Evolutionary conservation across 2,113 vertebrate species (phyloP), one percentile per base, ranked within the genome.

Genomic region (Thunnus maccoyii): DNA sequence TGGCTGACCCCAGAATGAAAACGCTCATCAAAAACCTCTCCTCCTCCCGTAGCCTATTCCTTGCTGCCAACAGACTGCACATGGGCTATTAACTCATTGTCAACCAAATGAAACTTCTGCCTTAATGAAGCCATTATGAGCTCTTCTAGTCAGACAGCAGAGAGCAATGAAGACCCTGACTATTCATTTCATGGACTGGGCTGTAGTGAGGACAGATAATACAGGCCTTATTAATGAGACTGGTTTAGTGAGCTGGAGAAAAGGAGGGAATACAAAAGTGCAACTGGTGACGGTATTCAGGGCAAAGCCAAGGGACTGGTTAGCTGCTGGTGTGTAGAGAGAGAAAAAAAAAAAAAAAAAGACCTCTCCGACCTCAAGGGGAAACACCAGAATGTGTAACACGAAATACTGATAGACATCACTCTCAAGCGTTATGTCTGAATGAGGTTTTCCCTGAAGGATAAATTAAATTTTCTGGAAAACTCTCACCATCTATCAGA

Each of bases 101-200:
- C 89, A 95, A 93, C 90, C 95, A 95, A 95, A 96, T 94, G 72
- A 90, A 95, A 94, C 92, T 93, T 93, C 94, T 93, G 94, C 94
- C 94, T 95, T 95, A 95, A 96, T 96, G 94, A 95, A 95, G 94
- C 94, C 94, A 94, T 95, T 95, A 96, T 95, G 93, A 96, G 95
- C 91, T 95, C 92, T 91, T 91, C 84, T 84, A 88, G 87, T 94
- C 92, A 93, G 91, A 94, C 91, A 80, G 92, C 88, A 88, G 92
- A 93, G 93, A 91, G 90, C 92, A 91, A 94, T 94, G 94, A 94
- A 95, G 94, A 95, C 91, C 92, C 91, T 12, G 78, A 89, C 91
- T 77, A 93, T 94, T 94, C 92, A 94, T 89, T 94, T 94, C 93
- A 94, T 94, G 94, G 94, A 94, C 94, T 93, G 86, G 90, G 87